phyloP scores from a whole-genome alignment of 2,113 vertebrate species.

The Centropus bengalensis region DNA sequence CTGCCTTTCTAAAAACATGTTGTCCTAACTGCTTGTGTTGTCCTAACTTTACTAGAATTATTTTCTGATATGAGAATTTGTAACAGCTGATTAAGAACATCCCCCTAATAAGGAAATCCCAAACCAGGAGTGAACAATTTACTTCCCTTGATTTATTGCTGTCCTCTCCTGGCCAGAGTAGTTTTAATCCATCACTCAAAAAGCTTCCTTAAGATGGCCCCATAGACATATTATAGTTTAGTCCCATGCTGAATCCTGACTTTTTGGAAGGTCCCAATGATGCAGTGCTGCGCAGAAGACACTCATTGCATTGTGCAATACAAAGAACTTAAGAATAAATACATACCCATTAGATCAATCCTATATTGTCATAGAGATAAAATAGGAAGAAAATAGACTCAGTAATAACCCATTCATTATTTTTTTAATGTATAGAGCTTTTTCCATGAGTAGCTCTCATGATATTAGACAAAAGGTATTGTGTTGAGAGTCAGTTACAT shows the following conservation, averaged over 20 bases:
- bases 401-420: not conserved
- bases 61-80: not conserved
- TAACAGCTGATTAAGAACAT: not conserved
- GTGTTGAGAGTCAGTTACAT: not conserved
- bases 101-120: not conserved
- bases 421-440: not conserved
- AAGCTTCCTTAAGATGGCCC: not conserved
- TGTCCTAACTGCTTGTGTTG: not conserved
- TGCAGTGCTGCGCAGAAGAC: not conserved
- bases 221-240: not conserved
- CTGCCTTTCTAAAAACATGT: not conserved
- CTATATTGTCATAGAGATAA: not conserved
- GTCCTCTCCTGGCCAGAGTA: not conserved
- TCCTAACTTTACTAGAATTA: not conserved
- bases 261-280: fast-evolving
- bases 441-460: not conserved
- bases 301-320: not conserved
- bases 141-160: not conserved
- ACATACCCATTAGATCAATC: not conserved
- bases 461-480: not conserved
- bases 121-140: not conserved
- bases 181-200: not conserved
- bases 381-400: not conserved
- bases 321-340: not conserved
- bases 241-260: not conserved